phyloP scores from a whole-genome alignment of 2,888 invertebrate species.

The Girardia tigrina region DNA sequence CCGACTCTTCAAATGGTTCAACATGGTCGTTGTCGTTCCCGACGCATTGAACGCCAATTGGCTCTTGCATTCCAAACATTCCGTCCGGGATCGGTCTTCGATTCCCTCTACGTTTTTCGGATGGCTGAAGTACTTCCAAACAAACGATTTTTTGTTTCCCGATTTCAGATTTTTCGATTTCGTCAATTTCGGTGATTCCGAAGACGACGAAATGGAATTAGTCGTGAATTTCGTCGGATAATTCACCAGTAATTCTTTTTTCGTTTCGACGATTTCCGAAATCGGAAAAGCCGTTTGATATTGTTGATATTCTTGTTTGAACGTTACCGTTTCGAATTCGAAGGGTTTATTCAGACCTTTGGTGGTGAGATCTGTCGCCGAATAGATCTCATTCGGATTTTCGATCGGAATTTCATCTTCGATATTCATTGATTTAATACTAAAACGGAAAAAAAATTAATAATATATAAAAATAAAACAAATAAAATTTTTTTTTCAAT shows the following conservation, averaged over 20 bases:
- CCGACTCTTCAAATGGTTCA: constrained; percentile 37
- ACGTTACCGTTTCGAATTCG: background rate
- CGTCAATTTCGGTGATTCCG: background rate
- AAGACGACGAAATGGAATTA: background rate
- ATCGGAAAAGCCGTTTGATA: background rate
- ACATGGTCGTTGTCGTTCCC: constrained; percentile 37
- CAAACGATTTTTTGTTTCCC: constrained; percentile 36
- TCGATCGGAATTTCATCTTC: background rate
- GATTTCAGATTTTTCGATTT: constrained; percentile 31
- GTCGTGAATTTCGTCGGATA: background rate
- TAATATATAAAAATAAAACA: background rate
- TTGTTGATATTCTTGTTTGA: background rate
- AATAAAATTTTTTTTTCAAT: too few species aligned
- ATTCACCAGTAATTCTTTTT: background rate
- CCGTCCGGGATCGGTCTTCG: constrained; percentile 33
- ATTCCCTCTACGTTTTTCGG: constrained; percentile 34
- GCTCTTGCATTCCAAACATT: constrained; percentile 35
- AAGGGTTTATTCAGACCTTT: background rate
- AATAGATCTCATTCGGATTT: background rate
- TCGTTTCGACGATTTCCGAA: background rate
- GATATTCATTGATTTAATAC: too few species aligned
- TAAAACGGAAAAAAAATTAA: too few species aligned
- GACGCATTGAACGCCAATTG: constrained; percentile 36
- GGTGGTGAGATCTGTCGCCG: background rate
- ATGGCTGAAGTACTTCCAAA: constrained; percentile 37